Conservation (phyloP, 1,140 invertebrate genomes). For the Eubasilissa regina region DNA sequence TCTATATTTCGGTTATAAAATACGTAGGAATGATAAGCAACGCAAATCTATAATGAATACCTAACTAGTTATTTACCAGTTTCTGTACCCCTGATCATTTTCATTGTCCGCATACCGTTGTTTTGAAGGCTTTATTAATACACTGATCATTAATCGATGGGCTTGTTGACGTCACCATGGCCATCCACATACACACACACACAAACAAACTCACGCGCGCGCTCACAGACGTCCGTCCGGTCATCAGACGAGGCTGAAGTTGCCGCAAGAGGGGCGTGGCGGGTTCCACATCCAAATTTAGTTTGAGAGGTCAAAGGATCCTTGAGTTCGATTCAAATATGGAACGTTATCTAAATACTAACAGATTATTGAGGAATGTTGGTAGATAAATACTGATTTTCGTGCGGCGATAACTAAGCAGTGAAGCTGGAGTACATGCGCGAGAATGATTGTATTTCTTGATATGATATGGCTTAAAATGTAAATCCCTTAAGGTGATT, state of each 20-base stretch:
- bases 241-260: constrained; percentile 28
- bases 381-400: too few species aligned
- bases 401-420: too few species aligned
- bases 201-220: neutral
- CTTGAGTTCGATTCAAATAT: constrained; percentile 22
- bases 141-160: constrained; percentile 39
- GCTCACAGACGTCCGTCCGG: neutral
- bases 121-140: constrained; percentile 43
- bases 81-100: neutral
- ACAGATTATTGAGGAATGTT: neutral
- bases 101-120: constrained; percentile 39
- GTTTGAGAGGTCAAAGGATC: constrained; percentile 32
- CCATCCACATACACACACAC: constrained; percentile 1
- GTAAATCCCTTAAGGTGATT: too few species aligned
- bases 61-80: neutral
- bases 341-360: constrained; percentile 15
- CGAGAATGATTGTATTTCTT: too few species aligned
- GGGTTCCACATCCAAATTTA: constrained; percentile 16
- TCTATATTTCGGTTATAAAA: too few species aligned
- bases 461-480: too few species aligned
- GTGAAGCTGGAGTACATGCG: too few species aligned
- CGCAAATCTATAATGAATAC: too few species aligned
- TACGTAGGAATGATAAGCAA: too few species aligned
- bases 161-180: constrained; percentile 28
- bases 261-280: constrained; percentile 19